phyloP scores from a whole-genome alignment of 2,113 vertebrate genomes.

The Azemiops feae region DNA sequence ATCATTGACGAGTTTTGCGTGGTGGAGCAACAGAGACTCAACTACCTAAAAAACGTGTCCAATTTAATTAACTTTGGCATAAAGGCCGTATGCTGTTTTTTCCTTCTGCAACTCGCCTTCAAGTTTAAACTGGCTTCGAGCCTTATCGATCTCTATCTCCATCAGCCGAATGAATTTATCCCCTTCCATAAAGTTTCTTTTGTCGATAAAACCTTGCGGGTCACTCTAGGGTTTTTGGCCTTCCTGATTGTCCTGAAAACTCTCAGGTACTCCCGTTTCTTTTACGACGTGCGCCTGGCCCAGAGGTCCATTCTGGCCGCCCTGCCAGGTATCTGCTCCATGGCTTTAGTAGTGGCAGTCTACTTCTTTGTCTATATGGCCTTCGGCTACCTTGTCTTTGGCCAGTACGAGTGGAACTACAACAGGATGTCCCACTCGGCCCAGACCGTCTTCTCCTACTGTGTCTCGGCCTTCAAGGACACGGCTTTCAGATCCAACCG shows the following conservation, averaged over 20 bases:
- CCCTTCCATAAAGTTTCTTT: conserved; percentile 63
- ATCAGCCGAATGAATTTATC: conserved; percentile 44
- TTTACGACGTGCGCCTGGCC: conserved; percentile 58
- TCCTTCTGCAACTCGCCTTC: conserved; percentile 32
- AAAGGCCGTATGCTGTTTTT: conserved; percentile 37
- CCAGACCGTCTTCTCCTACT: conserved; percentile 65
- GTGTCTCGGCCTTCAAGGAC: conserved; percentile 55
- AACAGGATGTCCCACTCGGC: conserved; percentile 47
- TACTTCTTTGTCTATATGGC: conserved; percentile 55
- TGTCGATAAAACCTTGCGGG: conserved; percentile 50
- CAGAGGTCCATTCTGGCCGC: conserved; percentile 49
- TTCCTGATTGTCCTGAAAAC: conserved; percentile 66
- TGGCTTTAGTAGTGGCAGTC: conserved; percentile 48
- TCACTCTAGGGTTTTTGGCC: conserved; percentile 54
- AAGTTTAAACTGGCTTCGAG: conserved; percentile 50
- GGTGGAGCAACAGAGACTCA: conserved; percentile 35
- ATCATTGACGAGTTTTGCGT: neutral
- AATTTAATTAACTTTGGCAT: conserved; percentile 55
- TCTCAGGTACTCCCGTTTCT: conserved; percentile 51
- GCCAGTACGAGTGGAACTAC: conserved; percentile 67
- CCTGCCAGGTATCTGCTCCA: conserved; percentile 55
- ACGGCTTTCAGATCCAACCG: conserved; percentile 41
- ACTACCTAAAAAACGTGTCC: conserved; percentile 37
- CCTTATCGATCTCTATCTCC: conserved; percentile 36
- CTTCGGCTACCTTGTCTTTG: conserved; percentile 68